These are phyloP conservation scores for Platynereis dumerilii DNA, from an alignment of 2,888 invertebrate genomes.

Conservation along the genomic window DNA sequence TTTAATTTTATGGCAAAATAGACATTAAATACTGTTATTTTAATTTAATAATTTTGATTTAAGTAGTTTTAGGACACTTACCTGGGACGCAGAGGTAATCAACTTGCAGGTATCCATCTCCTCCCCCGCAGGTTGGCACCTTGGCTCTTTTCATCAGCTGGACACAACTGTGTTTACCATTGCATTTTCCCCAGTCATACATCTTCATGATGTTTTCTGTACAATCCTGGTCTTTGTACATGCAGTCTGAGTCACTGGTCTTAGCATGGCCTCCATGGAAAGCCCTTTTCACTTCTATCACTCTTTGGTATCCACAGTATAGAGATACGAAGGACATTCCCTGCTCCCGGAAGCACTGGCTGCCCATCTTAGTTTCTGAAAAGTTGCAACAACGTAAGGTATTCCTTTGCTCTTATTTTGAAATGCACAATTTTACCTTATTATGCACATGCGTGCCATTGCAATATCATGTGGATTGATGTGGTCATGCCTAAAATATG, in stretches of 20 bases:
- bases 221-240: conserved; percentile 21
- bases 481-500: too few species aligned
- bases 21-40: too few species aligned
- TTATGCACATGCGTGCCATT: too few species aligned
- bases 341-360: conserved; percentile 21
- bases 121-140: conserved; percentile 7
- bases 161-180: conserved; percentile 28
- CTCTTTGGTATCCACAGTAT: conserved; percentile 28
- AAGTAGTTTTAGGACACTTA: too few species aligned
- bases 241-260: conserved; percentile 14
- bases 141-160: conserved; percentile 15
- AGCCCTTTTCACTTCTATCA: conserved; percentile 26
- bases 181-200: conserved; percentile 30
- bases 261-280: conserved; percentile 26
- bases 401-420: too few species aligned
- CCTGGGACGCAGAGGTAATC: conserved; percentile 27
- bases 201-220: conserved; percentile 6
- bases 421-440: too few species aligned
- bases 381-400: too few species aligned
- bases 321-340: conserved; percentile 31
- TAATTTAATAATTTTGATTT: too few species aligned
- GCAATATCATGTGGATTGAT: too few species aligned
- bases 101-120: conserved; percentile 26
- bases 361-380: conserved; percentile 23
- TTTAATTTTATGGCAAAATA: too few species aligned